phyloP scores from a whole-genome alignment of 2,888 invertebrate genomes.

The Steinernema carpocapsae region DNA sequence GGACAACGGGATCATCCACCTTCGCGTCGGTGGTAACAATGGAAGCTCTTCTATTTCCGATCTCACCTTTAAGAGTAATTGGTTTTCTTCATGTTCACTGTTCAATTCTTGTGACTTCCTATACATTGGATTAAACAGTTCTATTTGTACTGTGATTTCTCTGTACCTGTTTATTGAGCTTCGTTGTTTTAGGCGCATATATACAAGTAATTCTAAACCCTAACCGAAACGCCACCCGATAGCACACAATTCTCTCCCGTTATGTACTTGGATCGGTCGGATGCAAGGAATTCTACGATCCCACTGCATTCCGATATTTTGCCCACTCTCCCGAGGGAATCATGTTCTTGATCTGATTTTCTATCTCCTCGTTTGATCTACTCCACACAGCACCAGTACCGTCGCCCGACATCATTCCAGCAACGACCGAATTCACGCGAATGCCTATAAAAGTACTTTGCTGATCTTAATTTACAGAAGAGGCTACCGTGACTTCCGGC shows the following conservation, averaged over 20 bases:
- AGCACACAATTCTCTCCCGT: constrained; percentile 61
- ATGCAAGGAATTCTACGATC: constrained; percentile 58
- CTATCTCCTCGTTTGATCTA: constrained; percentile 46
- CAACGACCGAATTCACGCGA: constrained; percentile 56
- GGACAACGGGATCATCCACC: too few species aligned
- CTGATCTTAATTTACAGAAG: too few species aligned
- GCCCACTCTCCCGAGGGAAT: constrained; percentile 61
- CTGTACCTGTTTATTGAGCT: too few species aligned
- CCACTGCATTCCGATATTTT: constrained; percentile 53
- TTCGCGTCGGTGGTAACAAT: too few species aligned
- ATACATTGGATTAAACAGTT: too few species aligned
- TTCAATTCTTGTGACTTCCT: too few species aligned
- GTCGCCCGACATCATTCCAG: constrained; percentile 58
- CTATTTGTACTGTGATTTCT: too few species aligned
- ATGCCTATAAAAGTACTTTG: constrained; percentile 42
- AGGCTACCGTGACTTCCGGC: constrained; percentile 32
- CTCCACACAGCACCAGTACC: constrained; percentile 57
- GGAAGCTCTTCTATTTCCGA: too few species aligned
- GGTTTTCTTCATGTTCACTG: too few species aligned
- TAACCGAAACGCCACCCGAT: constrained; percentile 60
- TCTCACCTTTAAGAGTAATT: too few species aligned
- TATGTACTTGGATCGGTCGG: constrained; percentile 55
- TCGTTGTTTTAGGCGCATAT: too few species aligned
- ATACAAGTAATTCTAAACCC: constrained; percentile 42
- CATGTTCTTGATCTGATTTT: constrained; percentile 44